These are phyloP conservation scores for Ianthella basta DNA, from an alignment of 37 sponge, comb jelly and placozoan species.

Conservation along the genomic window DNA sequence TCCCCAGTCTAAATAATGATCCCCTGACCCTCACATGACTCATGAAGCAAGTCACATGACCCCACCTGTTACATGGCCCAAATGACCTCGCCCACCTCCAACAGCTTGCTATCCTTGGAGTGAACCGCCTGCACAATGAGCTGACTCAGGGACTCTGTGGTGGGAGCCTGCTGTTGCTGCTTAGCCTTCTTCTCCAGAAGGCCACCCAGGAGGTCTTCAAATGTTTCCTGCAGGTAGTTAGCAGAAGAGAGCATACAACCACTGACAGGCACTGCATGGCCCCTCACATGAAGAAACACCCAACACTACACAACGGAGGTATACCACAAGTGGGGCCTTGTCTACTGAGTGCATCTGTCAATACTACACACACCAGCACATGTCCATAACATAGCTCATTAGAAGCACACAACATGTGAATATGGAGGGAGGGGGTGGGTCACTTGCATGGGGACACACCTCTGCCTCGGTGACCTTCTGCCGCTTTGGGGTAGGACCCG, in stretches of 20 bases:
- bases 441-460: neutral
- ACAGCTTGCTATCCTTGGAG: slow-evolving; percentile 24
- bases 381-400: too few relatives aligned
- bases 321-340: too few relatives aligned
- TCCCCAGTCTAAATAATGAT: too few relatives aligned
- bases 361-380: too few relatives aligned
- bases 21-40: too few relatives aligned
- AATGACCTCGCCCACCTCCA: slow-evolving; percentile 2
- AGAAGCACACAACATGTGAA: too few relatives aligned
- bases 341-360: too few relatives aligned
- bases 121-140: slow-evolving; percentile 1
- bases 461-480: neutral
- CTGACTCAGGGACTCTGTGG: slow-evolving; percentile 6
- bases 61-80: neutral
- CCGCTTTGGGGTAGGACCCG: neutral
- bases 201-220: neutral
- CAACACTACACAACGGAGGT: too few relatives aligned
- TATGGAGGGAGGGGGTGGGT: too few relatives aligned
- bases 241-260: neutral
- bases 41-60: too few relatives aligned
- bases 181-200: neutral
- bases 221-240: neutral
- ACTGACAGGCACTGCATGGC: neutral
- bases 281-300: too few relatives aligned
- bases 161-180: neutral